Evolutionary conservation across 2,797 vertebrate genomes (phyloP).

Genomic region (Neopelma chrysocephalum): DNA sequence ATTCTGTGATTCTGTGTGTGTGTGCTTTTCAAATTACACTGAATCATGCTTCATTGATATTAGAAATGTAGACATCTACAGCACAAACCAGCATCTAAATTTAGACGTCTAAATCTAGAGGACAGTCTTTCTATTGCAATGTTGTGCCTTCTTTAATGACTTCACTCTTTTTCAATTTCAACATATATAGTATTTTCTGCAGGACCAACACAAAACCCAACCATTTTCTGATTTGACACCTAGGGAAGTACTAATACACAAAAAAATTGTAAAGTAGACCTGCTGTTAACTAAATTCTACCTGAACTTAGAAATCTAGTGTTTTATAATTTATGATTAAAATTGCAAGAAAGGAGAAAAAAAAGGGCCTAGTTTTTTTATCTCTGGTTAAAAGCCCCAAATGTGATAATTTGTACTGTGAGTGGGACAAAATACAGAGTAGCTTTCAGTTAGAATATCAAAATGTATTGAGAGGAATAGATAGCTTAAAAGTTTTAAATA

Average conservation of each 20-base stretch:
- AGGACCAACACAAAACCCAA: not conserved
- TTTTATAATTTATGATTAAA: not conserved
- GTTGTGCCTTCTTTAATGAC: not conserved
- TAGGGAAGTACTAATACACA: not conserved
- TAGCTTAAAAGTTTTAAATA: not conserved
- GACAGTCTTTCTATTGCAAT: not conserved
- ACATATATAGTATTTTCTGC: not conserved
- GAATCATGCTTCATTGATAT: not conserved
- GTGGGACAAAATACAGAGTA: not conserved
- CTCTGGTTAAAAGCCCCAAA: not conserved
- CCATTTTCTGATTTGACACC: not conserved
- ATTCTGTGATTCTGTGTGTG: not conserved
- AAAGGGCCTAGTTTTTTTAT: not conserved
- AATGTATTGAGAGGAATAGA: not conserved
- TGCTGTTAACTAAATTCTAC: not conserved
- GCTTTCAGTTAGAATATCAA: not conserved
- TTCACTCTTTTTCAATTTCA: not conserved
- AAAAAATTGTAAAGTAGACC: not conserved
- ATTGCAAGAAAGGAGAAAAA: not conserved
- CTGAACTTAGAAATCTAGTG: not conserved
- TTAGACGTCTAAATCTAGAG: not conserved
- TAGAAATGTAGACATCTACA: not conserved
- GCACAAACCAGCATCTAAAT: not conserved
- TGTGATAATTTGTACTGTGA: not conserved
- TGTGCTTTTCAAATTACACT: not conserved